Evolutionary conservation across 2,797 vertebrate genomes (phyloP).

Genomic region (Balearica regulorum): DNA sequence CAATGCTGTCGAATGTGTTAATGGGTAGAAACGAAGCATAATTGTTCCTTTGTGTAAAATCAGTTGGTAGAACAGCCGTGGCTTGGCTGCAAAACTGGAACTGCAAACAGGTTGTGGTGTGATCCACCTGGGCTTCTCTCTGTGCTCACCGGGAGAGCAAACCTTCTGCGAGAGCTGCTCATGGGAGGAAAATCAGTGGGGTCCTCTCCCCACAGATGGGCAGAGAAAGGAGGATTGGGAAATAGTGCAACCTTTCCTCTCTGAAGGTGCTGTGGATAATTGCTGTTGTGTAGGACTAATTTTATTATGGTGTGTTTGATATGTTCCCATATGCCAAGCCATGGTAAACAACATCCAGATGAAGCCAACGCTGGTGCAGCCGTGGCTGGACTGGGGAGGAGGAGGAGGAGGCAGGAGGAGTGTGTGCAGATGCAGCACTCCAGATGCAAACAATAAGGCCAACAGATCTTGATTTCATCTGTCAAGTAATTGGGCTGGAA

Average conservation of each 20-base stretch:
- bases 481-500: conserved; percentile 41
- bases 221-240: background rate
- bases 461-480: conserved; percentile 53
- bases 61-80: rapidly evolving
- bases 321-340: background rate
- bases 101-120: background rate
- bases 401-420: background rate
- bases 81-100: background rate
- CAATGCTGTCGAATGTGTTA: background rate
- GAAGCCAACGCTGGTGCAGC: background rate
- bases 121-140: background rate
- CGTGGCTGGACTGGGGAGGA: background rate
- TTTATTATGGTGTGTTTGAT: background rate
- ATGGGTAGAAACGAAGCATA: background rate
- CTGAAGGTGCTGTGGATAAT: background rate
- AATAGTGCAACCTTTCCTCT: background rate
- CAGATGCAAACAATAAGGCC: conserved; percentile 40
- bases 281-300: background rate
- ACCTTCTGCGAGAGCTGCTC: background rate
- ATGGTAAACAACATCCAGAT: background rate
- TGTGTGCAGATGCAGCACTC: background rate
- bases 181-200: background rate
- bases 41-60: conserved; percentile 10
- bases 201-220: background rate
- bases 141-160: rapidly evolving